These are phyloP conservation scores for Zaprionus ghesquierei DNA, from an alignment of 1,140 invertebrate species.

Conservation along the genomic window DNA sequence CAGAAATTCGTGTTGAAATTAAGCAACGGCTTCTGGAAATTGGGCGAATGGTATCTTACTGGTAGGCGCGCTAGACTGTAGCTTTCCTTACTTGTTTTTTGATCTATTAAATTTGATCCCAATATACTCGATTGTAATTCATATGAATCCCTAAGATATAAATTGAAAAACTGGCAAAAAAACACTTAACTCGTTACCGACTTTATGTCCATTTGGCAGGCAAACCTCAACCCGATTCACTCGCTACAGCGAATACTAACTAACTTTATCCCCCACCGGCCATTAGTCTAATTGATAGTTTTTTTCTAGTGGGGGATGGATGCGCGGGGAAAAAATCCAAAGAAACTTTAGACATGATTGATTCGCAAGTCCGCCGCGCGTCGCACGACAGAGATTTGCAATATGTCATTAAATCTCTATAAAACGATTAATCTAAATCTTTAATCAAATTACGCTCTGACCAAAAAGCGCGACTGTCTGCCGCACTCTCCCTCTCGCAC, in stretches of 20 bases:
- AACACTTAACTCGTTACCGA: slow-evolving; percentile 3
- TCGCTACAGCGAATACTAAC: neutral
- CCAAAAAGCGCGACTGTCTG: slow-evolving; percentile 31
- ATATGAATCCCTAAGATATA: neutral
- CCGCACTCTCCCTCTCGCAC: slow-evolving; percentile 1
- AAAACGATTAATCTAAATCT: slow-evolving; percentile 79
- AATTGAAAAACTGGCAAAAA: neutral
- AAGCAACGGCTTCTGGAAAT: too few relatives aligned
- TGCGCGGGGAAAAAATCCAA: slow-evolving; percentile 22
- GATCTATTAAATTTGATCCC: too few relatives aligned
- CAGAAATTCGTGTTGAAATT: too few relatives aligned
- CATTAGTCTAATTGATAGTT: slow-evolving; percentile 75
- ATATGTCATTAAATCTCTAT: slow-evolving; percentile 61
- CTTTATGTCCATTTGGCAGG: slow-evolving; percentile 1
- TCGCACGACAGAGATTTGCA: slow-evolving; percentile 46
- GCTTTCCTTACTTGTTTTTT: too few relatives aligned
- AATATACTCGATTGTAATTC: neutral
- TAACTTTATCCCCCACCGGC: neutral
- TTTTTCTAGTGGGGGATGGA: neutral
- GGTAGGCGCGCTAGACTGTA: too few relatives aligned
- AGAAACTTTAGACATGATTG: slow-evolving; percentile 62
- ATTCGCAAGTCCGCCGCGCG: slow-evolving; percentile 43
- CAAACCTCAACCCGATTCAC: neutral
- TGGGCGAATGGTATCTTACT: too few relatives aligned
- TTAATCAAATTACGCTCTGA: slow-evolving; percentile 67